A percentile compares a stretch with the other conserved stretches of the same genome.
Evolutionary conservation across 2,113 vertebrate species (phyloP).

Genomic region (Acrocephalus kingi): DNA sequence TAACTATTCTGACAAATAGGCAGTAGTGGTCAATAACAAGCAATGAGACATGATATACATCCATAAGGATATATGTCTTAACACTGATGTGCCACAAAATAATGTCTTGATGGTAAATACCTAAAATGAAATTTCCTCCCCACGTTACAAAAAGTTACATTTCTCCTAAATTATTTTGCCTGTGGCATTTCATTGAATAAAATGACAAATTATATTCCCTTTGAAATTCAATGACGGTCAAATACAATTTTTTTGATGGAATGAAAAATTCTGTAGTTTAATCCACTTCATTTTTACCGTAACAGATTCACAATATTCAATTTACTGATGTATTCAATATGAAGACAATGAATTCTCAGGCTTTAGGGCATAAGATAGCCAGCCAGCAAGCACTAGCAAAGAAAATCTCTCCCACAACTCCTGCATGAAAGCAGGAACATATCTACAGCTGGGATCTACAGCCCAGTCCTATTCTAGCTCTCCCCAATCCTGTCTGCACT

Average conservation of each 20-base stretch:
- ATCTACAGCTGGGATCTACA: not conserved
- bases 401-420: not conserved
- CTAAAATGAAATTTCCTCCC: not conserved
- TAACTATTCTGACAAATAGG: not conserved
- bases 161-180: not conserved
- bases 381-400: not conserved
- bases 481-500: not conserved
- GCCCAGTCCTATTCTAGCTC: not conserved
- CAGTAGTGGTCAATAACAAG: not conserved
- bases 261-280: not conserved
- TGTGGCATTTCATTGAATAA: not conserved
- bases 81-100: not conserved
- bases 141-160: not conserved
- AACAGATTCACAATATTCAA: not conserved
- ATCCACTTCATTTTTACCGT: not conserved
- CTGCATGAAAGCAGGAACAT: not conserved
- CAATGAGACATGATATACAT: not conserved
- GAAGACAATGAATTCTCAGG: not conserved
- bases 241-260: not conserved
- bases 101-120: not conserved
- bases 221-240: not conserved
- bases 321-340: not conserved
- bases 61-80: not conserved
- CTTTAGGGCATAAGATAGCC: not conserved
- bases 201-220: not conserved